Base-by-base conservation (phyloP, 2,888 invertebrate genomes). In the Cheilosia impressa region DNA sequence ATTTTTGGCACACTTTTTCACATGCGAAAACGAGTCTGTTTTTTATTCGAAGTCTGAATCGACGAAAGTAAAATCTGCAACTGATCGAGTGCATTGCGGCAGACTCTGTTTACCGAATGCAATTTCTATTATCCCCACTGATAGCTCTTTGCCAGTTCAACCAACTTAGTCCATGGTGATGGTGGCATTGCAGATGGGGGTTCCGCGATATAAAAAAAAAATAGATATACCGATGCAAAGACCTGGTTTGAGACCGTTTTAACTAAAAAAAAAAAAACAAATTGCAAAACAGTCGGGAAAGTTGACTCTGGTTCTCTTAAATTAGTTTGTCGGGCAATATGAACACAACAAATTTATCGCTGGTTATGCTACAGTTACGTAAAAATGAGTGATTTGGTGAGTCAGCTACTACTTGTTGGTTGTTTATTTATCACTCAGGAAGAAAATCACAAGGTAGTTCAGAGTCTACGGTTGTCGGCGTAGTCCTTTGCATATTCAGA, bases 61-160 rank as follows among this genome's bases (percentile, higher is more conserved):
- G 90, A 92, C 91, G 92, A 91, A 92, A 91, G 92, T 91, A 91
- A 91, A 91, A 91, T 90, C 90, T 90, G 91, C 92, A 90, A 91
- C 92, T 91, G 91, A 91, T 90, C 91, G 90, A 89, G 90, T 89
- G 88, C 89, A 89, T 80, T 85, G 84, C 84, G 76, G 66, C 76
- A 76, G 84, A 75, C 76, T 66, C 62, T 62, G 84, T 66, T 80
- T 58, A 76, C 65, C 75, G 63, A 58, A 83, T 87, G 87, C 82
- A 79, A 75, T 83, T 69, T 75, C 80, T 55, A 58, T 58, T 17
- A 47, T 52, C 66, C 34, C 60, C 45, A 24, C 50, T 19, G 19
- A 27, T 47, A 57, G 60, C 57, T 22, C 47, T 22, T 38, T 57
- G 4, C 24, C 52, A 22, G 71, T 71, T 71, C 41, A 71, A 31